These are phyloP conservation scores for Zapus hudsonius DNA, from an alignment of 2,113 vertebrate species.

Conservation along the genomic window DNA sequence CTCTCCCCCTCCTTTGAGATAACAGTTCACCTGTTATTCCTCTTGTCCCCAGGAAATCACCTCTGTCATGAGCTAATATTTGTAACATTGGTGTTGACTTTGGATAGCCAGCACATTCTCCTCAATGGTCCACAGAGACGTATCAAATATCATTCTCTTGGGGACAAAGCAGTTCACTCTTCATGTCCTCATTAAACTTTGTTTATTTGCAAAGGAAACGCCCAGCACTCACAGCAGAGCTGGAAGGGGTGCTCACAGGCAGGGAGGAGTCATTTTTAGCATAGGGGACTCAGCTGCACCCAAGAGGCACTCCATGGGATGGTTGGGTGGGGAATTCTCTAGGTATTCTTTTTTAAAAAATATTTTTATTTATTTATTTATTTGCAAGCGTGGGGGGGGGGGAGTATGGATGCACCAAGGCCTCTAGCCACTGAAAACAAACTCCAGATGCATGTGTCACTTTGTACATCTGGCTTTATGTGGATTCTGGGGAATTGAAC, in stretches of 20 bases:
- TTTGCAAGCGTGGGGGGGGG: background rate
- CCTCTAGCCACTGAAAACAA: too few relatives aligned
- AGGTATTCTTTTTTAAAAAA: background rate
- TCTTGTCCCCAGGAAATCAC: slow-evolving; percentile 8
- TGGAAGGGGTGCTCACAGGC: background rate
- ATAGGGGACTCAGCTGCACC: background rate
- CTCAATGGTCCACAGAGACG: background rate
- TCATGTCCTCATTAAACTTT: slow-evolving; percentile 7
- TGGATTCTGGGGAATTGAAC: too few relatives aligned
- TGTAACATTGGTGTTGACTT: slow-evolving; percentile 26
- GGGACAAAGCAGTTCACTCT: slow-evolving; percentile 44
- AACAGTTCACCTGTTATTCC: background rate
- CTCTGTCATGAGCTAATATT: slow-evolving; percentile 5
- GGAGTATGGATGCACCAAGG: too few relatives aligned
- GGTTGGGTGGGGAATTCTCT: background rate
- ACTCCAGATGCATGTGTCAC: too few relatives aligned
- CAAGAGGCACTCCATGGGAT: background rate
- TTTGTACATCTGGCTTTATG: too few relatives aligned
- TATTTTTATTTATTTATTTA: too few relatives aligned
- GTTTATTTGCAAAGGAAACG: background rate
- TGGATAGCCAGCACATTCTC: background rate
- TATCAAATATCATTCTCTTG: background rate
- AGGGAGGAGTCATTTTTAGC: background rate
- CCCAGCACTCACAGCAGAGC: background rate
- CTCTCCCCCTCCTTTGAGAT: background rate